These are phyloP conservation scores for Neoseiulus cucumeris DNA, from an alignment of 1,140 invertebrate species.

Conservation along the genomic window DNA sequence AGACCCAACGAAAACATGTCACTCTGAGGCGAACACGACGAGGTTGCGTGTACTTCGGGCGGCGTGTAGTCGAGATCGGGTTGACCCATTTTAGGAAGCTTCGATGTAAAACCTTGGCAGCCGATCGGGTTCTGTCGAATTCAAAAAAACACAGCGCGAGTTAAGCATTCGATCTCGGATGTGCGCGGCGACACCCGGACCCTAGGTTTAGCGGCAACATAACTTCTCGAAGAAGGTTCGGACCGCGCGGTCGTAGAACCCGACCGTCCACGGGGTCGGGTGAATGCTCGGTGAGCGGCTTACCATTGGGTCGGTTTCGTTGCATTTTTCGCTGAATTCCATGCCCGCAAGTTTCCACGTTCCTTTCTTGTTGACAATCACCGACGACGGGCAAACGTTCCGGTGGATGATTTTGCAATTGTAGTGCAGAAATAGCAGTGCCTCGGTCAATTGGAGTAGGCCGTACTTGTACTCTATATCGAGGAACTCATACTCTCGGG, in stretches of 20 bases:
- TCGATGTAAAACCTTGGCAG: slow-evolving; percentile 20
- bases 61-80: slow-evolving; percentile 79
- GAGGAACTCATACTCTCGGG: slow-evolving; percentile 53
- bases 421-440: slow-evolving; percentile 72
- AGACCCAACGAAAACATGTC: slow-evolving; percentile 91
- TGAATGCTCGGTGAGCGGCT: slow-evolving; percentile 2
- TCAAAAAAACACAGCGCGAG: background rate
- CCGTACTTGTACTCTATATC: slow-evolving; percentile 85
- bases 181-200: no score
- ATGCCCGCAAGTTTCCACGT: slow-evolving; percentile 90
- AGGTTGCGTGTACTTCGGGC: slow-evolving; percentile 65
- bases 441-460: slow-evolving; percentile 79
- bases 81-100: slow-evolving; percentile 44
- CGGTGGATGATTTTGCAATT: slow-evolving; percentile 62
- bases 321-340: slow-evolving; percentile 49
- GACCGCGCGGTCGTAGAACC: no score
- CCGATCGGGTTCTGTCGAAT: slow-evolving; percentile 16
- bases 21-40: slow-evolving; percentile 56
- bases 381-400: slow-evolving; percentile 76
- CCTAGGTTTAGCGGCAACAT: no score
- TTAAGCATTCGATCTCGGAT: no score
- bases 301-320: slow-evolving; percentile 23
- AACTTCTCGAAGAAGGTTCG: no score
- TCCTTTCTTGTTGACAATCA: slow-evolving; percentile 78
- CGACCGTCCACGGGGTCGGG: no score